A percentile compares a stretch with the other conserved stretches of the same genome.
Conservation (phyloP, 2,888 invertebrate genomes). For the Tipula vernalis region DNA sequence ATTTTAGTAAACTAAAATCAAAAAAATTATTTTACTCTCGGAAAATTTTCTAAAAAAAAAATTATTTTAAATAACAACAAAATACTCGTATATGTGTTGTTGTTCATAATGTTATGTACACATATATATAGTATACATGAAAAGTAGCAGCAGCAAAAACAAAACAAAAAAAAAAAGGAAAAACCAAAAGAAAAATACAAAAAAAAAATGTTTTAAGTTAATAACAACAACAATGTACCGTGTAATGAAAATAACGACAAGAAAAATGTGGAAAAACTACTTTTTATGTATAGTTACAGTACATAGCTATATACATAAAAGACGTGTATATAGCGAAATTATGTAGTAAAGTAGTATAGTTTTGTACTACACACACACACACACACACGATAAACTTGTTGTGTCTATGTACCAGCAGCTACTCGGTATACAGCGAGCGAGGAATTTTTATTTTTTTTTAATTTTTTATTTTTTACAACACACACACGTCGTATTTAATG, state of each 20-base stretch:
- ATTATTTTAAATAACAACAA: background rate
- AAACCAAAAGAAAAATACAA: background rate
- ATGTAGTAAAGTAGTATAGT: background rate
- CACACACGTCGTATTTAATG: background rate
- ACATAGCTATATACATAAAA: background rate
- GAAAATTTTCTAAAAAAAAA: background rate
- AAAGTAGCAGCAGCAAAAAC: background rate
- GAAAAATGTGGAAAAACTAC: background rate
- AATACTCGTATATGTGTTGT: background rate
- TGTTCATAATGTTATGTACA: background rate
- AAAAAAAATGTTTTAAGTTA: background rate
- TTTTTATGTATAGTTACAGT: background rate
- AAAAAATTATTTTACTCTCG: slow-evolving; percentile 4
- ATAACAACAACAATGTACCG: background rate
- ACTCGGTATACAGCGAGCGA: background rate
- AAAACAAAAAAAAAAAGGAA: background rate
- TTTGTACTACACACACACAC: background rate
- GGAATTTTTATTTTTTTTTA: background rate
- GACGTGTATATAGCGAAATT: background rate
- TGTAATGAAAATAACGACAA: background rate
- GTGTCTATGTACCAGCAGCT: background rate
- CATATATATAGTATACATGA: background rate
- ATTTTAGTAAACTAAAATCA: background rate
- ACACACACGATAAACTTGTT: background rate
- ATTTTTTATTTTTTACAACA: background rate